Evolutionary conservation across 2,888 invertebrate genomes (phyloP), one percentile per base, ranked within the genome.

Genomic region (Cordilura impudica): DNA sequence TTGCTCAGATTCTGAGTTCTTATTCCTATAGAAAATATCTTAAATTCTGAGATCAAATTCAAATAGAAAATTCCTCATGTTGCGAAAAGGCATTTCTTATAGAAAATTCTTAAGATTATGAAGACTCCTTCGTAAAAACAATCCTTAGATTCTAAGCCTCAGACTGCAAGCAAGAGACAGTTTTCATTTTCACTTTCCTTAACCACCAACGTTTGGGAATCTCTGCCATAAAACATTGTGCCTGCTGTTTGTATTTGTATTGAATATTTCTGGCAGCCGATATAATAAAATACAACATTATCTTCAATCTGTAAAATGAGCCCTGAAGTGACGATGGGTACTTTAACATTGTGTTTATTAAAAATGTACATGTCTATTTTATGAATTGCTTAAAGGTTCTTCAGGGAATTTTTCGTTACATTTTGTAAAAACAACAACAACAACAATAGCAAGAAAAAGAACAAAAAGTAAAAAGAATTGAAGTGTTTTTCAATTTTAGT

Each of bases 281-380:
- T 73, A 78, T 43, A 78, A 72, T 69, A 78, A 78, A 73, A 78
- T 43, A 54, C 72, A 74, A 71, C 67, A 71, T 79, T 79, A 75
- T 79, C 79, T 71, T 67, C 54, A 60, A 79, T 79, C 79, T 71
- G 71, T 75, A 79, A 79, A 79, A 75, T 79, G 75, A 74, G 79
- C 79, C 75, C 71, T 75, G 31, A 79, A 79, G 79, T 71, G 79
- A 56, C 75, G 71, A 79, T 75, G 74, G 70, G 67, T 75, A 63
- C 60, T 70, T 70, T 74, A 74, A 78, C 74, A 74, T 66, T 79
- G 73, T 79, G 73, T 78, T 66, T 60, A 61, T 65, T 58, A 61
- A 51, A 53, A 61, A 65, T 51, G 58, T 73, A 51, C 69, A 63
- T 63, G 75, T 75, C 61, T 69, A 61, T 67, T 74, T 61, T 54